These are phyloP conservation scores for Sternarchorhynchus goeldii DNA, from an alignment of 2,797 vertebrate species.

Conservation along the genomic window DNA sequence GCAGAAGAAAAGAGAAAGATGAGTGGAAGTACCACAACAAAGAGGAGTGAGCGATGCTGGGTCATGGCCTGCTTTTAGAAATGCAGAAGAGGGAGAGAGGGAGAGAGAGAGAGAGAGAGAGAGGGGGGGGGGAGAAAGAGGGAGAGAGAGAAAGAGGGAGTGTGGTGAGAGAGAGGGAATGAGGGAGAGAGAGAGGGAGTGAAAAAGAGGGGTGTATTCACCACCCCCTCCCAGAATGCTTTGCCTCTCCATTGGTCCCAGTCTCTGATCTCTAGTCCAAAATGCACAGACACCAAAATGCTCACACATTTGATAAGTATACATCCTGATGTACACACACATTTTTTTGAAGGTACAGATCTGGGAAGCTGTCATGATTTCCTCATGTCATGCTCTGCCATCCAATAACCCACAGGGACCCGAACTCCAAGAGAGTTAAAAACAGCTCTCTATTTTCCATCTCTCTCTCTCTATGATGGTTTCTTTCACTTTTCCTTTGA, in stretches of 20 bases:
- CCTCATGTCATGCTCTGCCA: conserved; percentile 31
- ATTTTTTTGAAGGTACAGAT: too few relatives aligned
- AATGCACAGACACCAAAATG: not conserved
- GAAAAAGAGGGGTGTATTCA: conserved; percentile 18
- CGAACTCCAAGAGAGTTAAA: conserved; percentile 14
- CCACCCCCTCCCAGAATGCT: not conserved
- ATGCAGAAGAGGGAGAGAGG: conserved; percentile 27
- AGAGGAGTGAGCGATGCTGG: conserved; percentile 40
- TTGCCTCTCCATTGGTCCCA: not conserved
- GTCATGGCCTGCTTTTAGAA: conserved; percentile 56
- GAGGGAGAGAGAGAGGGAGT: not conserved
- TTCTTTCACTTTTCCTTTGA: conserved; percentile 20
- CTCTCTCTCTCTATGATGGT: not conserved
- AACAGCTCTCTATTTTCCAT: too few relatives aligned
- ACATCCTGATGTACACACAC: too few relatives aligned
- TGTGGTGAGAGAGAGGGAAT: conserved; percentile 4
- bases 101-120: not conserved
- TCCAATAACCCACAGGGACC: conserved; percentile 22
- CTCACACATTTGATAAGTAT: not conserved
- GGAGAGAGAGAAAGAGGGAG: not conserved
- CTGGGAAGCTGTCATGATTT: not conserved
- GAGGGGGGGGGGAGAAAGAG: too few relatives aligned
- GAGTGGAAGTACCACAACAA: conserved; percentile 48
- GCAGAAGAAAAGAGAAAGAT: conserved; percentile 37
- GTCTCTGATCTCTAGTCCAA: not conserved